Percentiles rank a stretch among this genome's conserved stretches.
Evolutionary conservation across 2,888 invertebrate species (phyloP).

Genomic region (Melieria picta): DNA sequence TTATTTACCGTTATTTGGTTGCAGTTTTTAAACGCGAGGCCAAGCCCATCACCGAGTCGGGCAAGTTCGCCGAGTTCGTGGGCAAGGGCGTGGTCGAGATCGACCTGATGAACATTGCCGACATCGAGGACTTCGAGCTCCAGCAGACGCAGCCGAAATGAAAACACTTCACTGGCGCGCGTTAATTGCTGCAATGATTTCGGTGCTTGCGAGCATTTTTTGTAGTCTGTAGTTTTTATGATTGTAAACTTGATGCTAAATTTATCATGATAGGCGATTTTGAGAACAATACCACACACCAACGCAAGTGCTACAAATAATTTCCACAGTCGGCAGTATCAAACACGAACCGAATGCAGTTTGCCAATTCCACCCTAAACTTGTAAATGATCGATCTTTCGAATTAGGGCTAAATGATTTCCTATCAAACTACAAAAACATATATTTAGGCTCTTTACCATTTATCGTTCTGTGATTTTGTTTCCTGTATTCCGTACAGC

Average conservation of each 20-base stretch:
- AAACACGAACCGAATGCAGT: too few species aligned
- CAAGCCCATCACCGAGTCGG: conserved; percentile 64
- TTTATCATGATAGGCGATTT: not conserved
- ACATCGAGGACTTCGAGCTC: conserved; percentile 67
- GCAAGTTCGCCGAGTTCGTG: conserved; percentile 80
- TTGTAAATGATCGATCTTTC: too few species aligned
- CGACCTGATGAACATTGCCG: conserved; percentile 76
- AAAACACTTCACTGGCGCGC: not conserved
- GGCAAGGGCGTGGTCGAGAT: conserved; percentile 80
- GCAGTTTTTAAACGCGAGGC: conserved; percentile 73
- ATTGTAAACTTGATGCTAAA: conserved; percentile 10
- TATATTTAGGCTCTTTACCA: too few species aligned
- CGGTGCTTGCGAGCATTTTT: conserved; percentile 41
- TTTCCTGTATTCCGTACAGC: too few species aligned
- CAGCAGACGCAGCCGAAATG: conserved; percentile 37
- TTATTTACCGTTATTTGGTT: conserved; percentile 42
- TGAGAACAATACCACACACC: too few species aligned
- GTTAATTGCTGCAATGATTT: conserved; percentile 5
- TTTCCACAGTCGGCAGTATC: too few species aligned
- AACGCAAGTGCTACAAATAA: too few species aligned
- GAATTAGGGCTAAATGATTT: too few species aligned
- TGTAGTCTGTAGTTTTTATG: conserved; percentile 49
- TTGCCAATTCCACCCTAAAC: too few species aligned
- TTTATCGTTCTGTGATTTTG: too few species aligned
- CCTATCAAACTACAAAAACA: too few species aligned